These are phyloP conservation scores for Troglohyphantes excavatus DNA, from an alignment of 2,888 invertebrate species.

Conservation along the genomic window DNA sequence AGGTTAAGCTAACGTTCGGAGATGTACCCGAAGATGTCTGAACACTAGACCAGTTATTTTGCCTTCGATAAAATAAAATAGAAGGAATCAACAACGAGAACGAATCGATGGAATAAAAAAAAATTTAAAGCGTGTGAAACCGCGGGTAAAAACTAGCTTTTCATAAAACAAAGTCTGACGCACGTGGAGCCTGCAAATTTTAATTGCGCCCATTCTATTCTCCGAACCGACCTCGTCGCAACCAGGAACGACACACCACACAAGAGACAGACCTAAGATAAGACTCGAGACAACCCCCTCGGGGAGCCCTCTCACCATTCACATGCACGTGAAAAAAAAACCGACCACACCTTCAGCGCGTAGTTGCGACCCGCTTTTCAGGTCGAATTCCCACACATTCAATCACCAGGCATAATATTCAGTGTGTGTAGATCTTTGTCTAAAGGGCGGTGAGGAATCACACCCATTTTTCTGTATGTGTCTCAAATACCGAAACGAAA, in stretches of 20 bases:
- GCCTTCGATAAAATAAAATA: too few relatives aligned
- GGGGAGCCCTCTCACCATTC: not conserved
- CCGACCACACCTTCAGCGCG: slow-evolving; percentile 16
- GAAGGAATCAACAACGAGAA: too few relatives aligned
- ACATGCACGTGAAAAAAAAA: not conserved
- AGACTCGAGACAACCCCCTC: not conserved
- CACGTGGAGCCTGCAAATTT: too few relatives aligned
- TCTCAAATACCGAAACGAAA: too few relatives aligned
- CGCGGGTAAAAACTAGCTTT: too few relatives aligned
- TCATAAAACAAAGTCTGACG: too few relatives aligned
- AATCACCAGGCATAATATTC: not conserved
- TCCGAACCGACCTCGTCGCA: slow-evolving; percentile 2
- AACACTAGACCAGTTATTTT: too few relatives aligned
- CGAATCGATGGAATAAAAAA: too few relatives aligned
- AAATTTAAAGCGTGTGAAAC: too few relatives aligned
- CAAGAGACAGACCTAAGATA: not conserved
- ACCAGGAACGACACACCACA: not conserved
- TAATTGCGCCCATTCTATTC: not conserved
- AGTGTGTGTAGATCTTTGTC: slow-evolving; percentile 18
- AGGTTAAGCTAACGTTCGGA: too few relatives aligned
- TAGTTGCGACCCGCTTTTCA: slow-evolving; percentile 13
- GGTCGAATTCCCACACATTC: slow-evolving; percentile 15
- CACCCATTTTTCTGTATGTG: slow-evolving; percentile 7
- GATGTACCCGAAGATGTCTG: too few relatives aligned
- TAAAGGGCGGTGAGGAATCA: not conserved